Percentiles rank a stretch among this genome's conserved stretches.
These are phyloP conservation scores for Tapirus terrestris DNA, from an alignment of 2,113 vertebrate species.

Conservation along the genomic window DNA sequence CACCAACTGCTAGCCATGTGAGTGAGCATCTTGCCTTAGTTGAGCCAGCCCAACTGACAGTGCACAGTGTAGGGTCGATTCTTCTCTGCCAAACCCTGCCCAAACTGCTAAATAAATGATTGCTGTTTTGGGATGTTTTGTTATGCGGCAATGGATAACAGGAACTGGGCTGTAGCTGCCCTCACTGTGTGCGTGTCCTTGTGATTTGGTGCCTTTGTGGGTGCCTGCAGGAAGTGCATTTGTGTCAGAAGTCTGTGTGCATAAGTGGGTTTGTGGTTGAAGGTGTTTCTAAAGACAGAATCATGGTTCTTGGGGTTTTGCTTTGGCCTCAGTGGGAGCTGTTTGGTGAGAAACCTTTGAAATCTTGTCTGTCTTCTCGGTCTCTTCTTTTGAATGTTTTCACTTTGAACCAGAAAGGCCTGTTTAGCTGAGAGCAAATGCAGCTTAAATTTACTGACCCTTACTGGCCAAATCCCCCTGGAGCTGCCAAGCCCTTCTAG, in stretches of 20 bases:
- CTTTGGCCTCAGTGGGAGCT: constrained; percentile 48
- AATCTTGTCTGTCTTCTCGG: constrained; percentile 66
- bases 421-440: constrained; percentile 60
- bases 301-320: constrained; percentile 32
- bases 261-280: constrained; percentile 21
- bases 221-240: background rate
- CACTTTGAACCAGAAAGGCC: constrained; percentile 63
- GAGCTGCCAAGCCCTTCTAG: constrained; percentile 45
- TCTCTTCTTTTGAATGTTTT: constrained; percentile 56
- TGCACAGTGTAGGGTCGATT: background rate
- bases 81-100: background rate
- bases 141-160: background rate
- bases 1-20: background rate
- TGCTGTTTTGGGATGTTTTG: constrained; percentile 32
- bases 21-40: background rate
- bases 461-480: background rate
- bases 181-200: background rate
- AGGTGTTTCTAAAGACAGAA: constrained; percentile 38
- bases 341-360: constrained; percentile 70
- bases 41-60: background rate
- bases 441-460: constrained; percentile 63
- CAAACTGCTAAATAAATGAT: constrained; percentile 44
- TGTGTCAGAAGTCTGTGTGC: constrained; percentile 46
- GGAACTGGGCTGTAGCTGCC: background rate
- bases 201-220: background rate